phyloP scores from a whole-genome alignment of 2,888 invertebrate genomes.

The Lasioglossum pauxillum region DNA sequence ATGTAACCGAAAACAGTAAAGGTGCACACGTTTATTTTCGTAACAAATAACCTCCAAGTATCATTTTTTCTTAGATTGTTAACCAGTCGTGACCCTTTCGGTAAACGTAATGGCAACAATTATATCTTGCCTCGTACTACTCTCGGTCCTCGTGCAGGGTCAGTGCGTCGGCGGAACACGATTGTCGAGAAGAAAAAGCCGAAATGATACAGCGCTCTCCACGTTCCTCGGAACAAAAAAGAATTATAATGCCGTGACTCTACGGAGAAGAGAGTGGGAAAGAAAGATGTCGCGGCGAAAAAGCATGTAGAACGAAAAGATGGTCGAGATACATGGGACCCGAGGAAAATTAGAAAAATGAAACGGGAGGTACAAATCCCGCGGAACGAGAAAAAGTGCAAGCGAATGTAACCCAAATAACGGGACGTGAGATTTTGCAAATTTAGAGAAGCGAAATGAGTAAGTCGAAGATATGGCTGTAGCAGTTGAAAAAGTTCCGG shows the following conservation, averaged over 20 bases:
- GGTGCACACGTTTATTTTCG: too few species aligned
- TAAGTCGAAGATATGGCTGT: not conserved
- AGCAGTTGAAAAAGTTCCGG: not conserved
- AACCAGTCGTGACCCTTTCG: not conserved
- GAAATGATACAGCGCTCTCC: not conserved
- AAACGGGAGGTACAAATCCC: not conserved
- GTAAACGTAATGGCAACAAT: not conserved
- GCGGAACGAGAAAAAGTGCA: not conserved
- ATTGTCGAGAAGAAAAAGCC: conserved; percentile 20
- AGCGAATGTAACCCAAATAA: conserved; percentile 14
- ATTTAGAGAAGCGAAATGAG: not conserved
- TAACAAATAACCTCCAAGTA: too few species aligned
- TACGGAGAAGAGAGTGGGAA: not conserved
- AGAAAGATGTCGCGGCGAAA: not conserved
- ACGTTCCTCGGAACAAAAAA: conserved; percentile 9
- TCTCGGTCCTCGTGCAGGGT: not conserved
- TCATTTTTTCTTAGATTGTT: not conserved
- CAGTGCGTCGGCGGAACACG: not conserved
- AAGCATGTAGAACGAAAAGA: conserved; percentile 15
- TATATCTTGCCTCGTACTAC: not conserved
- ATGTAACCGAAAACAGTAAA: too few species aligned
- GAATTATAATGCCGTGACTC: conserved; percentile 16
- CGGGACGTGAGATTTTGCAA: conserved; percentile 19
- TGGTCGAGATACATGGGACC: not conserved
- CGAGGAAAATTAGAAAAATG: not conserved